Percentiles rank a stretch among this genome's conserved stretches.
phyloP scores from a whole-genome alignment of 2,113 vertebrate species.

The Gymnarchus niloticus region DNA sequence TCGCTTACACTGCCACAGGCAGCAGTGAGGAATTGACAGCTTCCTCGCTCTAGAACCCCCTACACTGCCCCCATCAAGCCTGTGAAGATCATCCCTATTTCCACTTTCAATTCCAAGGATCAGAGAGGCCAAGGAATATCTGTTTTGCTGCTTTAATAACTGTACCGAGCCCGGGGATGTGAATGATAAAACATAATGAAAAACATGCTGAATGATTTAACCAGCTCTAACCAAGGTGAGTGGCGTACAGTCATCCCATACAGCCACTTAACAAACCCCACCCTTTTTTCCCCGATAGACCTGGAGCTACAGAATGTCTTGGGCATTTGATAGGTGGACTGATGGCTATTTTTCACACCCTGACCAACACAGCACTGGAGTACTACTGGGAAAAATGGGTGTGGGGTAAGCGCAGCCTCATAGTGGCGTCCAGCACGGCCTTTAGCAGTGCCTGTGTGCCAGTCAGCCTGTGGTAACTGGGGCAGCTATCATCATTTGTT shows the following conservation, averaged over 20 bases:
- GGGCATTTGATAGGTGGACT: neutral
- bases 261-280: neutral
- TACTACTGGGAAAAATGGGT: neutral
- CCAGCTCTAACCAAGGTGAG: neutral
- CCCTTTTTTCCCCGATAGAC: neutral
- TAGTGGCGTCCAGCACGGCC: too few species aligned
- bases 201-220: neutral
- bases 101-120: neutral
- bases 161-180: neutral
- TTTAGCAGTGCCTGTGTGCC: neutral
- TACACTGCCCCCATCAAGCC: neutral
- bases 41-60: neutral
- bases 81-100: neutral
- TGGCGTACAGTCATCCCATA: neutral
- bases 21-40: neutral
- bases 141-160: neutral
- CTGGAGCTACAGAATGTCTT: neutral
- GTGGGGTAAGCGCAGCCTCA: neutral
- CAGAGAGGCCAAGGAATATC: neutral
- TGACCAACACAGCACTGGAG: neutral
- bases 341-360: neutral
- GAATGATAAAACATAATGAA: neutral
- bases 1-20: neutral
- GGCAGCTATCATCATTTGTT: neutral
- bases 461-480: neutral